phyloP scores from a whole-genome alignment of 1,140 invertebrate species.

The Planococcus citri region DNA sequence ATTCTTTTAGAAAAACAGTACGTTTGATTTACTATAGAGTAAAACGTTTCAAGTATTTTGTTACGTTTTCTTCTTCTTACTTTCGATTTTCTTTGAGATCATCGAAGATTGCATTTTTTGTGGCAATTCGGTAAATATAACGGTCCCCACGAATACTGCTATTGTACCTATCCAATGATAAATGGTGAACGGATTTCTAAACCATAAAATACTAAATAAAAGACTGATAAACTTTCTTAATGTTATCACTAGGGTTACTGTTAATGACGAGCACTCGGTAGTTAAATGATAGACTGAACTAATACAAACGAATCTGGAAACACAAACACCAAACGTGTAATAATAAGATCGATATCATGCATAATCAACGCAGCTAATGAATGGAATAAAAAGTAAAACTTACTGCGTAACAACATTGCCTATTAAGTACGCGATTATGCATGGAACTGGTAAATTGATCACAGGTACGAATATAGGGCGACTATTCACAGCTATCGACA shows the following conservation, averaged over 20 bases:
- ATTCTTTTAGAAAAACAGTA: too few species aligned
- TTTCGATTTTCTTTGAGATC: conserved; percentile 18
- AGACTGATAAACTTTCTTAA: conserved; percentile 89
- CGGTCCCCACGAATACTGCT: conserved; percentile 82
- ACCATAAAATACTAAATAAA: conserved; percentile 90
- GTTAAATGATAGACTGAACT: conserved; percentile 87
- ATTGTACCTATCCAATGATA: conserved; percentile 86
- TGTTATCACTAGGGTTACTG: conserved; percentile 91
- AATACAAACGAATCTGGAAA: conserved; percentile 69
- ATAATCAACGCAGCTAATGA: background rate
- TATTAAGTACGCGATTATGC: conserved; percentile 63
- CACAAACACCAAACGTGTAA: conserved; percentile 28
- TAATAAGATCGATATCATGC: conserved; percentile 22
- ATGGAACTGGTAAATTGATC: conserved; percentile 46
- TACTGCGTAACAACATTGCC: conserved; percentile 88
- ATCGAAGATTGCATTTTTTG: conserved; percentile 25
- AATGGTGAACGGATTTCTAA: conserved; percentile 84
- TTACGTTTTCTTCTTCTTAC: too few species aligned
- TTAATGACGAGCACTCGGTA: conserved; percentile 83
- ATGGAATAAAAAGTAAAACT: conserved; percentile 34
- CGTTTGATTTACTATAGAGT: too few species aligned
- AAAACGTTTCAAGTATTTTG: too few species aligned
- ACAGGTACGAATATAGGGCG: conserved; percentile 37
- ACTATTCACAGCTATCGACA: conserved; percentile 44
- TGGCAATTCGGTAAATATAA: conserved; percentile 78